Base-by-base conservation (phyloP, 2,888 invertebrate species). In the Alsophila aescularia region DNA sequence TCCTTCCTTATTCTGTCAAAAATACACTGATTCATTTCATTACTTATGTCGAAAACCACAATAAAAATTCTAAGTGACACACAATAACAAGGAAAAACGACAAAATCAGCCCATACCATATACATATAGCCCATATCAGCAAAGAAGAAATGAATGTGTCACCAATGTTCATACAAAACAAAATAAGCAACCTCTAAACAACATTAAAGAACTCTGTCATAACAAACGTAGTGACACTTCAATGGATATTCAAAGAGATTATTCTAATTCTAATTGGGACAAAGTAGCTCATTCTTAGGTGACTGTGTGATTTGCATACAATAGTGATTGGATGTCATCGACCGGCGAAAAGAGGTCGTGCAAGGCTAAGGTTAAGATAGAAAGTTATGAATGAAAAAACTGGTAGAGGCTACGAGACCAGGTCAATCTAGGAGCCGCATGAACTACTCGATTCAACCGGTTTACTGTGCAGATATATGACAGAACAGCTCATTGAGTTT, bases 291-390 rank as follows among this genome's bases (percentile, higher is more conserved):
- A 7, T 12, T 18, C 2, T 35, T 34, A 32, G 21, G 4, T 9
- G 14, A n/a, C 15, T 35, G 29, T 36, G 15, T 4, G 18, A 45
- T 67, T 72, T 67, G 66, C 71, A 72, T 72, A 72, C 71, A 72
- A 72, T 72, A 55, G 42, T 55, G 52, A 51, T 58, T 45, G 58
- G 56, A 53, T 52, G 69, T 67, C 70, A 50, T 48, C 55, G 70
- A 67, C 65, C 67, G 37, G 35, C 27, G n/a, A 48, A 62, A 52
- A 13, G 54, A 40, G 61, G 61, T 56, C 58, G 49, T 14, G 32
- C 66, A 66, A 67, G 69, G 67, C 65, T 60, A 66, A 67, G 65
- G 65, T 62, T 66, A 66, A 53, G 52, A 40, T 39, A 50, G 55
- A 50, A 55, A 55, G 55, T 50, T 43, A 40, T 43, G 35, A 44